These are phyloP conservation scores for Megaptera novaeangliae DNA, from an alignment of 2,113 vertebrate species.

Conservation along the genomic window DNA sequence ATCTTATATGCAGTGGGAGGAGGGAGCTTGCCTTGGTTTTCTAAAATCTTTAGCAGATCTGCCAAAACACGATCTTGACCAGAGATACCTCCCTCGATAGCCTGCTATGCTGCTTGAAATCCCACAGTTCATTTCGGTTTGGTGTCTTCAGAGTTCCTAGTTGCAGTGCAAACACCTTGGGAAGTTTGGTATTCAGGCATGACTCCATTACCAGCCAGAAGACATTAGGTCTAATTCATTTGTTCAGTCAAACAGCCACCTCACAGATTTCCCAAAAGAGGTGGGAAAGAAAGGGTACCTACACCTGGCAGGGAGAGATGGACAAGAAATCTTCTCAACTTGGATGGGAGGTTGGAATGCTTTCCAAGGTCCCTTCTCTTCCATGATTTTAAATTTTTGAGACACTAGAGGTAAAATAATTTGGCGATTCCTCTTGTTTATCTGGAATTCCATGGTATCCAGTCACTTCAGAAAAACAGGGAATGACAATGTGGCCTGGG, in stretches of 20 bases:
- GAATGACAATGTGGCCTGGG: background rate
- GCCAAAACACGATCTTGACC: background rate
- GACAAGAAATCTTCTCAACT: background rate
- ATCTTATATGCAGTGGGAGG: background rate
- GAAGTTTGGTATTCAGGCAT: background rate
- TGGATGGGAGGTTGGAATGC: background rate
- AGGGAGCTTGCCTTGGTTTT: conserved; percentile 11
- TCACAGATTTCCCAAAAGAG: conserved; percentile 6
- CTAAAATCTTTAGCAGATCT: conserved; percentile 14
- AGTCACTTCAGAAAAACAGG: background rate
- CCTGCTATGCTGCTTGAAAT: background rate
- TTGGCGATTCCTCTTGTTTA: background rate
- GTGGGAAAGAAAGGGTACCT: background rate
- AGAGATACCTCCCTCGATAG: background rate
- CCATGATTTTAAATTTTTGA: background rate
- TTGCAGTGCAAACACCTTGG: background rate
- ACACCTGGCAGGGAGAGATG: background rate
- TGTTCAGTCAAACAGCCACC: conserved; percentile 17
- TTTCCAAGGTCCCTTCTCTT: background rate
- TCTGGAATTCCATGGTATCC: background rate
- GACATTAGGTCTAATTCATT: conserved; percentile 26
- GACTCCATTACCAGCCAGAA: conserved; percentile 22
- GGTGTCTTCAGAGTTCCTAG: background rate
- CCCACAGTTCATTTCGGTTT: background rate
- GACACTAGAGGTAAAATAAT: background rate